A percentile compares a stretch with the other conserved stretches of the same genome.
Evolutionary conservation across 2,888 invertebrate genomes (phyloP).

Genomic region (Frankliniella fusca): DNA sequence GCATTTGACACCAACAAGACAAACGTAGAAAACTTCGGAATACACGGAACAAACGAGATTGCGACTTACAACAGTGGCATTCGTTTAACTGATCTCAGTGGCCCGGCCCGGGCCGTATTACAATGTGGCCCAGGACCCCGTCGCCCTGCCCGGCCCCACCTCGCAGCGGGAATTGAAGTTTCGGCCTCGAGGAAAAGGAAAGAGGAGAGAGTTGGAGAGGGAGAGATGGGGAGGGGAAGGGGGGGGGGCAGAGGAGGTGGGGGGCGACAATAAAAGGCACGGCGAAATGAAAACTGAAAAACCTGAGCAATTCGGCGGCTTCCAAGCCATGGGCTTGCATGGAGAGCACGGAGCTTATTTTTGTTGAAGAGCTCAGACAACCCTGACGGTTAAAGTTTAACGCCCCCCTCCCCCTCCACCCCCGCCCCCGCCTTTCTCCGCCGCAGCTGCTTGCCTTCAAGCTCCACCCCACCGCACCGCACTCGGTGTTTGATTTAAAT

Average conservation of each 20-base stretch:
- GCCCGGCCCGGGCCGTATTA: too few species aligned
- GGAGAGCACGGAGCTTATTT: background rate
- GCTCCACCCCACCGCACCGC: background rate
- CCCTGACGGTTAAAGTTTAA: constrained; percentile 15
- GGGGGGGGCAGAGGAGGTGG: background rate
- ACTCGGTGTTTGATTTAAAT: background rate
- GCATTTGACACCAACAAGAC: too few species aligned
- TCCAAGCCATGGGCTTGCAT: background rate
- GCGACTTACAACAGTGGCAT: too few species aligned
- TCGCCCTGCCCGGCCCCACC: too few species aligned
- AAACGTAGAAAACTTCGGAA: too few species aligned
- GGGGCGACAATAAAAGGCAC: constrained; percentile 13
- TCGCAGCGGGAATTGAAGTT: too few species aligned
- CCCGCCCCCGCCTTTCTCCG: background rate
- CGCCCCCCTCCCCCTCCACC: background rate
- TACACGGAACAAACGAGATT: too few species aligned
- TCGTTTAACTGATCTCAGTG: too few species aligned
- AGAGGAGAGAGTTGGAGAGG: too few species aligned
- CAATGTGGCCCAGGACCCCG: too few species aligned
- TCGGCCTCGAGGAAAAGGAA: too few species aligned
- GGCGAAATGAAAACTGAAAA: constrained; percentile 25
- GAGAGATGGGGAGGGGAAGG: too few species aligned
- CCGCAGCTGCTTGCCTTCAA: background rate
- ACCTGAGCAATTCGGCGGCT: background rate
- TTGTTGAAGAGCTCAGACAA: background rate